Base-by-base conservation (phyloP, 2,888 invertebrate species). In the Hermaeophaga mercurialis region DNA sequence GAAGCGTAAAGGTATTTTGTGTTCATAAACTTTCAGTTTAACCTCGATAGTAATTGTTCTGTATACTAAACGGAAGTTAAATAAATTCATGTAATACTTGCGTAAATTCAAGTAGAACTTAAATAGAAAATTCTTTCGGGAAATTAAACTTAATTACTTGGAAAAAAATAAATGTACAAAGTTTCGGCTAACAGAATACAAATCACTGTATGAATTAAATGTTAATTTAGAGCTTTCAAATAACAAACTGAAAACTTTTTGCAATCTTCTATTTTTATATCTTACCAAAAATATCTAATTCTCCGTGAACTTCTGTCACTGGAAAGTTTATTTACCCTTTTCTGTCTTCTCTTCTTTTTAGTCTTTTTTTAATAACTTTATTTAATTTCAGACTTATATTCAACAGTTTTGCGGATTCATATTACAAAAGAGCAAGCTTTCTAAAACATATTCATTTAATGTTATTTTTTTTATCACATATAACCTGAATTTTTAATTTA, bases 281-380 rank as follows among this genome's bases (percentile, higher is more conserved):
- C 39, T 5, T 39, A 22, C 39, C 39, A 39, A 39, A 39, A 39
- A 39, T 39, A 19, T 39, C 39, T 39, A 39, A 39, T 39, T 39
- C 22, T 39, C 39, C 39, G 39, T 19, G 19, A 39, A 39, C 39
- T 39, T 39, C 39, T 39, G 39, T 19, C 19, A 19, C 39, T 22
- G 19, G 19, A 39, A 39, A 39, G 19, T 39, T 39, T 39, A 39
- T 39, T 39, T 39, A 39, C 39, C 19, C 19, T 12, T 39, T 39
- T 39, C 19, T 39, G 15, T 39, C 19, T 18, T 38, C 39, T 39
- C n/a, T 19, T 19, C 19, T 39, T n/a, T n/a, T n/a, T n/a, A n/a
- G n/a, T n/a, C n/a, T n/a, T n/a, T n/a, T n/a, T n/a, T n/a, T n/a
- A n/a, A n/a, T n/a, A n/a, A n/a, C n/a, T n/a, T n/a, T n/a, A 17